Percentiles rank a stretch among this genome's conserved stretches.
These are phyloP conservation scores for Heliopora coerulea DNA, from an alignment of 92 coral and sea anemone genomes.

Conservation along the genomic window DNA sequence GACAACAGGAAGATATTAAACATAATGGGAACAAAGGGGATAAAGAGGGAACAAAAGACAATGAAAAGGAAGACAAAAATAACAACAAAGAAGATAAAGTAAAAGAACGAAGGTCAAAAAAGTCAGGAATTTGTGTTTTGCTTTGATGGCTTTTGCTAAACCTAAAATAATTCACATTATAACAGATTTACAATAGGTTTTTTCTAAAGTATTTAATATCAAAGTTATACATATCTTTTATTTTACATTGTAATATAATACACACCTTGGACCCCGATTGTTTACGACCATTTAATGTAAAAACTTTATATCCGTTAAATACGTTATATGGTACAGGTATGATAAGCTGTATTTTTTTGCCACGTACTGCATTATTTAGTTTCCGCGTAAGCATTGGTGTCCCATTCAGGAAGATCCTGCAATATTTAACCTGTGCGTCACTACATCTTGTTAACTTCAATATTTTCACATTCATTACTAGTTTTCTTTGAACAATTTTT, in stretches of 20 bases:
- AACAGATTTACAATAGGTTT: no score
- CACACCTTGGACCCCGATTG: neutral
- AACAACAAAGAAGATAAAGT: neutral
- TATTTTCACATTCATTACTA: no score
- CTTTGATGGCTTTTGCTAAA: conserved; percentile 2
- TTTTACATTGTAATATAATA: neutral
- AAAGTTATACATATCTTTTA: neutral
- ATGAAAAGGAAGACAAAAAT: conserved; percentile 1
- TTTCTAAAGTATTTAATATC: neutral
- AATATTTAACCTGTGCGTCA: no score
- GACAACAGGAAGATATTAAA: conserved; percentile 7
- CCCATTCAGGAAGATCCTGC: no score
- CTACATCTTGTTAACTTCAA: no score
- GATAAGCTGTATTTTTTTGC: no score
- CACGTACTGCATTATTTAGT: no score
- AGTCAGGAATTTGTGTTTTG: conserved; percentile 66
- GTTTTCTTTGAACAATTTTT: no score
- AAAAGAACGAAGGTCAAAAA: conserved; percentile 55
- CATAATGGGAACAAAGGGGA: neutral
- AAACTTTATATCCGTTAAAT: neutral
- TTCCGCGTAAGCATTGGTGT: no score
- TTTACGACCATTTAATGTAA: neutral
- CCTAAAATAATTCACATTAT: neutral
- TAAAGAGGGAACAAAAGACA: neutral
- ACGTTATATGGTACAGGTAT: no score